Base-by-base conservation (phyloP, 2,888 invertebrate species). In the Mesodorylaimus sp. region DNA sequence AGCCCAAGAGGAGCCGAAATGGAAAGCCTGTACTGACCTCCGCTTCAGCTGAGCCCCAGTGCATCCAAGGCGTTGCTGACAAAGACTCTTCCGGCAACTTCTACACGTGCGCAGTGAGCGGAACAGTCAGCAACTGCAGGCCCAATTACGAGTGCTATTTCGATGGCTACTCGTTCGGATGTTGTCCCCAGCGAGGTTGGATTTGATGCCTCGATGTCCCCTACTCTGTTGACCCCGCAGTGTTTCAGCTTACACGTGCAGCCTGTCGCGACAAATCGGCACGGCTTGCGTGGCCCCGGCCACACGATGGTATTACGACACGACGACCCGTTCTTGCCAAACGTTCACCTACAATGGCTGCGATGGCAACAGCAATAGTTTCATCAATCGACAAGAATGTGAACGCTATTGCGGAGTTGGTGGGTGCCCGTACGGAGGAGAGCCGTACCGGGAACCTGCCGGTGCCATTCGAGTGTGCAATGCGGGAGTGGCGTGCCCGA, bases 21-120 rank as follows among this genome's bases (percentile, higher is more conserved):
- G n/a, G 36, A n/a, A 10, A 10, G n/a, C 36, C 36, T 10, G 36
- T 36, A 10, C 10, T 36, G 36, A 19, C 5, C 23, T 39, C 23
- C 23, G 24, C 21, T 46, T 41, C 21, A 46, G 47, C 38, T 3
- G 63, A 63, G 50, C 63, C 63, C n/a, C 61, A 62, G 48, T 63
- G 63, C 29, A 58, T 61, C 19, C 63, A 63, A 54, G 63, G 63
- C 43, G 61, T 63, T 51, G 63, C 63, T 24, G 63, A 63, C 57
- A 63, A 64, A 52, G 63, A 63, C 53, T 61, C 59, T 47, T 60
- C 61, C 36, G 50, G 50, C 39, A 41, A 52, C 21, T 45, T 45
- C 25, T 49, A 36, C 36, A 23, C 13, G n/a, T 52, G 49, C 32
- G 61, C 61, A 21, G 60, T 58, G 48, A 58, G 60, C 51, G 63